Evolutionary conservation across 2,113 vertebrate genomes (phyloP).

Genomic region (Meles meles): DNA sequence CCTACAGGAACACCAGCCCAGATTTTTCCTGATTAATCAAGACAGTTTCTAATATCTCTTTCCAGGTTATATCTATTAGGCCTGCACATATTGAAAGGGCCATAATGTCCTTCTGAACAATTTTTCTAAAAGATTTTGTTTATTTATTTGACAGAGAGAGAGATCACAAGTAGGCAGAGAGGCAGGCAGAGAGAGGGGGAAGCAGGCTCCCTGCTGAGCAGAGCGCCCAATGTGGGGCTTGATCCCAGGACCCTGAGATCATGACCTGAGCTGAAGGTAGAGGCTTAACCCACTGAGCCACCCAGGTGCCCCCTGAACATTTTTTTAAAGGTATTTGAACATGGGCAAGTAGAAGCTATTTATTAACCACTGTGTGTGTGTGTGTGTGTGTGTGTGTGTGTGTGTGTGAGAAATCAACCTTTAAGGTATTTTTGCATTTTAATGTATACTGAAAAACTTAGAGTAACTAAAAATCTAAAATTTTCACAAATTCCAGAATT

Average conservation of each 20-base stretch:
- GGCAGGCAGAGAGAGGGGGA: no score
- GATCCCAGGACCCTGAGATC: no score
- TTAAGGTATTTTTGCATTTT: not conserved
- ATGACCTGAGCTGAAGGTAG: no score
- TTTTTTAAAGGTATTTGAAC: not conserved
- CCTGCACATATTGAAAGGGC: not conserved
- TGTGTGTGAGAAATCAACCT: not conserved
- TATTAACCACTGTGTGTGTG: not conserved
- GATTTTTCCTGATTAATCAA: not conserved
- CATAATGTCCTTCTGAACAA: not conserved
- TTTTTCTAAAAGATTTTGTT: not conserved
- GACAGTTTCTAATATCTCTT: not conserved
- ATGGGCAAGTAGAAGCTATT: not conserved
- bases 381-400: not conserved
- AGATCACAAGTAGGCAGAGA: no score
- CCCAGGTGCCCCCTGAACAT: no score
- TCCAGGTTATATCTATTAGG: not conserved
- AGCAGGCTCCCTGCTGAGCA: no score
- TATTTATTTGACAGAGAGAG: no score
- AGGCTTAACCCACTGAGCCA: no score
- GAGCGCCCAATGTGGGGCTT: no score
- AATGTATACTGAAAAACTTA: not conserved
- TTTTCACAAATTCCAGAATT: not conserved
- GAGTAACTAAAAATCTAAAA: not conserved
- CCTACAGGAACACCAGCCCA: not conserved